Evolutionary conservation across 2,888 invertebrate species (phyloP).

Genomic region (Xanthia togata): DNA sequence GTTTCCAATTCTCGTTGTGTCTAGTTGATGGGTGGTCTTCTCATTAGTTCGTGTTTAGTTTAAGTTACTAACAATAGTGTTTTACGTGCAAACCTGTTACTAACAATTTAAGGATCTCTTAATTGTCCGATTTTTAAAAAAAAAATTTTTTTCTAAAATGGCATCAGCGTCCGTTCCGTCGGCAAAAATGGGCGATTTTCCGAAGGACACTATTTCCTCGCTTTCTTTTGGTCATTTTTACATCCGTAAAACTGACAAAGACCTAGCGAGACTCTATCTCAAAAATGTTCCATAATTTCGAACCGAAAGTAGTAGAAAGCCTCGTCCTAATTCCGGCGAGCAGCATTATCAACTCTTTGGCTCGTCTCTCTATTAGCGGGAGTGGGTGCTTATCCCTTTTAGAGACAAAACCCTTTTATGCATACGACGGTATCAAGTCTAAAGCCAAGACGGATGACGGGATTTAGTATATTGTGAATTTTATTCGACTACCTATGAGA

Average conservation of each 20-base stretch:
- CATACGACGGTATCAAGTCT: conserved; percentile 28
- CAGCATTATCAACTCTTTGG: conserved; percentile 28
- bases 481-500: neutral
- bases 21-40: too few relatives aligned
- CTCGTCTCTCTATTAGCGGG: conserved; percentile 38
- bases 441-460: conserved; percentile 2
- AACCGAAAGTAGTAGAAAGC: neutral
- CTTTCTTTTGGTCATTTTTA: neutral
- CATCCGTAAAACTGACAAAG: neutral
- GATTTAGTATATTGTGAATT: conserved; percentile 20
- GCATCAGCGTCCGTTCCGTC: too few relatives aligned
- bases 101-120: too few relatives aligned
- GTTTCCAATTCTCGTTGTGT: too few relatives aligned
- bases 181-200: neutral
- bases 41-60: too few relatives aligned
- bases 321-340: conserved; percentile 10
- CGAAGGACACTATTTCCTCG: neutral
- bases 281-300: conserved; percentile 5
- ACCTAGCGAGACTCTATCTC: neutral
- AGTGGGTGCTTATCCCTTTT: conserved; percentile 42
- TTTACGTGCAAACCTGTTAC: too few relatives aligned
- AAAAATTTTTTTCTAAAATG: too few relatives aligned
- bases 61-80: too few relatives aligned
- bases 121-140: too few relatives aligned
- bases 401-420: conserved; percentile 10